Evolutionary conservation across 2,888 invertebrate species (phyloP).

Genomic region (Agapostemon virescens): DNA sequence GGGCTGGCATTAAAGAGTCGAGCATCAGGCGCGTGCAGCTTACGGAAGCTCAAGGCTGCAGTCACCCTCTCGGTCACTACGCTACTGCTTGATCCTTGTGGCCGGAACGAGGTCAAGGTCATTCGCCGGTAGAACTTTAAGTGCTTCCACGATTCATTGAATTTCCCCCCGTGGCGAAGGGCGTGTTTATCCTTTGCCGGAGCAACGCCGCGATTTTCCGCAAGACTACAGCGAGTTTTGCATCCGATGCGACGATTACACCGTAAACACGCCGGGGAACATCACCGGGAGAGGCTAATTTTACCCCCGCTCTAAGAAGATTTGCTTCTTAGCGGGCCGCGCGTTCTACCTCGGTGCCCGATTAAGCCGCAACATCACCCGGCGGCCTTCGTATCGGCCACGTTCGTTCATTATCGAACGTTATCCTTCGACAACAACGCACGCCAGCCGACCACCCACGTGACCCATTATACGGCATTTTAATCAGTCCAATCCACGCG

Average conservation of each 20-base stretch:
- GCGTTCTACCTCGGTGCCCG: background rate
- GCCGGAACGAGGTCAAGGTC: conserved; percentile 71
- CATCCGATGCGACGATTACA: background rate
- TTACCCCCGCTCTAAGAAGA: background rate
- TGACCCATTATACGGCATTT: conserved; percentile 23
- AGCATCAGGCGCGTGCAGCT: conserved; percentile 52
- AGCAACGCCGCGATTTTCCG: conserved; percentile 36
- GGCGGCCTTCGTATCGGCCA: background rate
- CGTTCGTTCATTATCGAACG: background rate
- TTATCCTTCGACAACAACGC: conserved; percentile 15
- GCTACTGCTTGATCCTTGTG: conserved; percentile 54
- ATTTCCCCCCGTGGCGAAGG: conserved; percentile 33
- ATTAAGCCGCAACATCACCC: background rate
- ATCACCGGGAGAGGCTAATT: conserved; percentile 1
- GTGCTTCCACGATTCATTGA: conserved; percentile 70
- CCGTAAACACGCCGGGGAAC: conserved; percentile 17
- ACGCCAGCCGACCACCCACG: conserved; percentile 37
- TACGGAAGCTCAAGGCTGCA: conserved; percentile 59
- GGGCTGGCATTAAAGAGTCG: conserved; percentile 43
- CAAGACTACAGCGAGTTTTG: conserved; percentile 15
- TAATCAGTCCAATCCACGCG: background rate
- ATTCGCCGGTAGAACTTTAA: conserved; percentile 63
- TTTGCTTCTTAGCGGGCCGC: background rate
- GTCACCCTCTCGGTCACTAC: conserved; percentile 50
- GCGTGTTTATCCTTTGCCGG: conserved; percentile 4